A percentile compares a stretch with the other conserved stretches of the same genome.
These are phyloP conservation scores for Benitochromis conjunctus DNA, from an alignment of 2,113 vertebrate genomes.

Conservation along the genomic window DNA sequence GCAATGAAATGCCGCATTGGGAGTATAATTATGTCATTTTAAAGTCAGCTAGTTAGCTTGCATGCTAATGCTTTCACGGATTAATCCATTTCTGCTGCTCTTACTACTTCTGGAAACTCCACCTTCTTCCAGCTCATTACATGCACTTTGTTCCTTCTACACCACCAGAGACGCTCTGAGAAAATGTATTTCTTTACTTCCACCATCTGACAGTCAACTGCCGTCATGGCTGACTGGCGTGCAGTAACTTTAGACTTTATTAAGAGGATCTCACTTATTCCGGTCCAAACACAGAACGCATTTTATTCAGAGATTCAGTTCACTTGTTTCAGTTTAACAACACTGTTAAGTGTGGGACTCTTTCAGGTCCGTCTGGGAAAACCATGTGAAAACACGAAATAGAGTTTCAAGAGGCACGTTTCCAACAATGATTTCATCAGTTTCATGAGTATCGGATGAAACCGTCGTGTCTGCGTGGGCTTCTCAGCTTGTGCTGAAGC, in stretches of 20 bases:
- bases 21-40: too few species aligned
- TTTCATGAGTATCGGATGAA: not conserved
- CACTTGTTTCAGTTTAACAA: not conserved
- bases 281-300: not conserved
- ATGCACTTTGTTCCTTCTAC: not conserved
- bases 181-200: not conserved
- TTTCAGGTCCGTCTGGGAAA: slow-evolving; percentile 9
- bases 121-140: not conserved
- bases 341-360: not conserved
- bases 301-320: slow-evolving; percentile 25
- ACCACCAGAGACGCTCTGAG: not conserved
- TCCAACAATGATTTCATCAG: slow-evolving; percentile 1
- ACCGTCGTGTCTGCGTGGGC: not conserved
- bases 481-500: not conserved
- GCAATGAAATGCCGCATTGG: not conserved
- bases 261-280: not conserved
- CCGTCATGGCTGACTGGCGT: not conserved
- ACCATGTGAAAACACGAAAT: not conserved
- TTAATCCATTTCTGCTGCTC: not conserved
- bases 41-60: not conserved
- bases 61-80: not conserved
- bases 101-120: not conserved
- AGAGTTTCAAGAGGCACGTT: not conserved
- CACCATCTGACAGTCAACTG: not conserved
- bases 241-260: slow-evolving; percentile 23